Percentiles rank a stretch among this genome's conserved stretches.
These are phyloP conservation scores for Rhynchotus rufescens DNA, from an alignment of 2,797 vertebrate species.

Conservation along the genomic window DNA sequence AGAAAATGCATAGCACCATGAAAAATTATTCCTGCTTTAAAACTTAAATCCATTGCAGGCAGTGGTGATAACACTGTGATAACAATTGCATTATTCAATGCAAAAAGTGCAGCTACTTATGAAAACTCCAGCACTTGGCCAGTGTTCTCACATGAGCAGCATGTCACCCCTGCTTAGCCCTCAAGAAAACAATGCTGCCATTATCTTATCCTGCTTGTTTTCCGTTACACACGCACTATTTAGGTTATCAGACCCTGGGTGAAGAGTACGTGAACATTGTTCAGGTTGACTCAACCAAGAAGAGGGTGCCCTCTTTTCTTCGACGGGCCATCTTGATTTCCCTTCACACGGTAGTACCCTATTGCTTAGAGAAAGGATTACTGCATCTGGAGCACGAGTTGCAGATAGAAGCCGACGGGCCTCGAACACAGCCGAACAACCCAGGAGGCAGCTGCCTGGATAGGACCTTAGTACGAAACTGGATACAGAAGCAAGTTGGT, in stretches of 20 bases:
- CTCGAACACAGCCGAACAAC: neutral
- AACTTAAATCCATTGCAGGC: neutral
- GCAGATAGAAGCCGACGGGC: constrained; percentile 55
- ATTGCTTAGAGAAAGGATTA: constrained; percentile 88
- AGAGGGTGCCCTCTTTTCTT: constrained; percentile 81
- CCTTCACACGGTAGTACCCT: constrained; percentile 86
- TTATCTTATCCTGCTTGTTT: neutral
- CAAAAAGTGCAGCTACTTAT: neutral
- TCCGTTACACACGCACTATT: accelerated
- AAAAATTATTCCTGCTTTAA: neutral
- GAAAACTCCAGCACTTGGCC: neutral
- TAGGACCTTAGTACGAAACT: constrained; percentile 68
- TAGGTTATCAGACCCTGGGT: constrained; percentile 95
- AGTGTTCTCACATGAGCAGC: neutral
- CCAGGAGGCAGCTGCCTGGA: neutral
- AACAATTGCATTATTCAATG: neutral
- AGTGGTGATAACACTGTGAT: no score
- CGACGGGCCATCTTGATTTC: constrained; percentile 81
- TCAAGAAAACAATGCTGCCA: neutral
- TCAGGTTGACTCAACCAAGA: constrained; percentile 87
- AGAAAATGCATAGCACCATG: no score
- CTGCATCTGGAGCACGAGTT: constrained; percentile 89
- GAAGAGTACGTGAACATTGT: constrained; percentile 93
- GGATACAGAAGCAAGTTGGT: constrained; percentile 68
- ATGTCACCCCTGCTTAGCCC: neutral